phyloP scores from a whole-genome alignment of 35 echinoderm and acorn worm species.

The Apostichopus californicus region DNA sequence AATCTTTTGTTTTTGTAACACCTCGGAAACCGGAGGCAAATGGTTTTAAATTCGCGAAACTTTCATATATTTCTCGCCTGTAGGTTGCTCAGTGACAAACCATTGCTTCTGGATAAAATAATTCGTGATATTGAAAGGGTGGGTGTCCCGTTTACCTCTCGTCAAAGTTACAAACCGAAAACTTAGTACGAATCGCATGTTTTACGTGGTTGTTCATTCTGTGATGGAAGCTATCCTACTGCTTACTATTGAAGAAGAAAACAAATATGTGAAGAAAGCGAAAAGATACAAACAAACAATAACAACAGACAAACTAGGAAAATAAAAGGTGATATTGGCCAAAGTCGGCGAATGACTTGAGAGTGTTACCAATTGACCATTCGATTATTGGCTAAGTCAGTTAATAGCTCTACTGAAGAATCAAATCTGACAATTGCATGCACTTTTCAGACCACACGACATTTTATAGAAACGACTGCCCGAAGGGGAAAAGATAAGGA shows the following conservation, averaged over 20 bases:
- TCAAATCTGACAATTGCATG: slow-evolving; percentile 9
- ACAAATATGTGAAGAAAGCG: no score
- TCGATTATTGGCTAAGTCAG: background rate
- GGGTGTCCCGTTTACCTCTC: background rate
- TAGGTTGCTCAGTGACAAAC: background rate
- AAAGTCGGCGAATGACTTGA: no score
- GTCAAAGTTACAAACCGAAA: no score
- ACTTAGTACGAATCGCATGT: no score
- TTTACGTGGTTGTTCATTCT: no score
- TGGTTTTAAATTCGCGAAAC: background rate
- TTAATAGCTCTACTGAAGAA: slow-evolving; percentile 11
- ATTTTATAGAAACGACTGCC: slow-evolving; percentile 22
- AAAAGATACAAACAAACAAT: no score
- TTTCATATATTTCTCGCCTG: slow-evolving; percentile 1
- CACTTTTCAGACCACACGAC: slow-evolving; percentile 31
- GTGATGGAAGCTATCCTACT: no score
- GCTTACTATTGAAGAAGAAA: no score
- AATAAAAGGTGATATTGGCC: no score
- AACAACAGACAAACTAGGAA: no score
- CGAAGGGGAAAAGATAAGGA: slow-evolving; percentile 13
- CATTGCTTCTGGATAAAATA: slow-evolving; percentile 29
- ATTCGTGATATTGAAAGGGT: background rate
- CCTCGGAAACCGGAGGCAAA: background rate
- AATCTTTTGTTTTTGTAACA: slow-evolving; percentile 1
- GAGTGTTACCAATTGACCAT: no score